phyloP scores from a whole-genome alignment of 1,140 invertebrate genomes.

The Diuraphis noxia region DNA sequence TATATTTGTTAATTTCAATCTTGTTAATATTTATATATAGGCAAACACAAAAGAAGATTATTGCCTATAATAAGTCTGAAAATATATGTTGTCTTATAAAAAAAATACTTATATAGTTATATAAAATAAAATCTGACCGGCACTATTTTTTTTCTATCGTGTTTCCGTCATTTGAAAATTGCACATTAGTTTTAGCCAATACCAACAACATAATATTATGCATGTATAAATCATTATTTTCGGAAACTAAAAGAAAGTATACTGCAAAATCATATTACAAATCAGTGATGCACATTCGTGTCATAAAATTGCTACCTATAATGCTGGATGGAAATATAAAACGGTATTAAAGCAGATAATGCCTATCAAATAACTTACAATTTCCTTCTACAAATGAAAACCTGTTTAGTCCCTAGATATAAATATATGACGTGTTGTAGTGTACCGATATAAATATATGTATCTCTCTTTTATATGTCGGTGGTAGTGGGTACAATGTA shows the following conservation, averaged over 20 bases:
- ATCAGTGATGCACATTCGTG: not conserved
- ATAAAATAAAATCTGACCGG: not conserved
- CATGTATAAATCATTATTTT: not conserved
- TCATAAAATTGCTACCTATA: not conserved
- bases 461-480: not conserved
- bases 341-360: not conserved
- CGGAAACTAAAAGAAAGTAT: slow-evolving; percentile 27
- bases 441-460: not conserved
- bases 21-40: not conserved
- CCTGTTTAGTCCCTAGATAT: not conserved
- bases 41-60: not conserved
- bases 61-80: not conserved
- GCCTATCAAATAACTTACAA: not conserved
- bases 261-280: not conserved
- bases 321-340: not conserved
- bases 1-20: not conserved
- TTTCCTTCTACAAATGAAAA: slow-evolving; percentile 11
- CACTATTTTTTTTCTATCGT: not conserved
- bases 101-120: not conserved
- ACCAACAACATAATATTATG: not conserved
- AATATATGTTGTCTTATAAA: not conserved
- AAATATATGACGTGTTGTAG: not conserved
- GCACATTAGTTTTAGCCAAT: not conserved
- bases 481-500: not conserved
- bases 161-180: not conserved